These are phyloP conservation scores for Hydrozoanthus tunicans DNA, from an alignment of 64 coral and sea anemone species.

Conservation along the genomic window DNA sequence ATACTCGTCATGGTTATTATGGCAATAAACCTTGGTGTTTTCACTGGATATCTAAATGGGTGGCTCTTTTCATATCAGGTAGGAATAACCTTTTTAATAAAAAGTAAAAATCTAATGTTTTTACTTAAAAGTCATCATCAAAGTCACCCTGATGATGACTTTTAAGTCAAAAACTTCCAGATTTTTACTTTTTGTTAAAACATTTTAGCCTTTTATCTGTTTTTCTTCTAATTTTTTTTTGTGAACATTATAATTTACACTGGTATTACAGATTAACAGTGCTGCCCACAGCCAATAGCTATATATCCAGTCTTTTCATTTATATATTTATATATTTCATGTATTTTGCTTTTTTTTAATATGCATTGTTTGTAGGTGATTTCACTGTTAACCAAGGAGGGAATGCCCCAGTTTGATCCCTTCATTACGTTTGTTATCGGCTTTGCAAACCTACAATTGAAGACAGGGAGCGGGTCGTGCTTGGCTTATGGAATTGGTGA, in stretches of 20 bases:
- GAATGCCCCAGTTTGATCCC: constrained; percentile 42
- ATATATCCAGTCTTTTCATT: too few species aligned
- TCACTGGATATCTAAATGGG: constrained; percentile 47
- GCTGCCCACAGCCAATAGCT: too few species aligned
- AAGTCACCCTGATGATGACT: neutral
- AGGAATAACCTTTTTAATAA: neutral
- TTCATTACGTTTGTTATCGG: constrained; percentile 47
- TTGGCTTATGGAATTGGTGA: constrained; percentile 34
- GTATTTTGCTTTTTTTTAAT: neutral
- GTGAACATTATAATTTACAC: too few species aligned
- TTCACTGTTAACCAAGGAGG: constrained; percentile 30
- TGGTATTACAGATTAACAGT: too few species aligned
- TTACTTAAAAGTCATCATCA: neutral
- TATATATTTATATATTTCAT: neutral
- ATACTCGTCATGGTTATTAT: constrained; percentile 27
- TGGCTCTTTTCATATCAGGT: constrained; percentile 60
- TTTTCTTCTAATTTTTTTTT: neutral
- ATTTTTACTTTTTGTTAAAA: too few species aligned
- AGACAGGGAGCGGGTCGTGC: constrained; percentile 11
- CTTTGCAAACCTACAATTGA: constrained; percentile 32
- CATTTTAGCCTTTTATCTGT: neutral
- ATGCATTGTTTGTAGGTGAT: constrained; percentile 15
- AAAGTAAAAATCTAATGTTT: neutral
- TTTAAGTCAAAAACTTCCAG: too few species aligned
- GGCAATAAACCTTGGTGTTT: constrained; percentile 43